Evolutionary conservation across 2,113 vertebrate species (phyloP).

Genomic region (Rhynchomys soricoides): DNA sequence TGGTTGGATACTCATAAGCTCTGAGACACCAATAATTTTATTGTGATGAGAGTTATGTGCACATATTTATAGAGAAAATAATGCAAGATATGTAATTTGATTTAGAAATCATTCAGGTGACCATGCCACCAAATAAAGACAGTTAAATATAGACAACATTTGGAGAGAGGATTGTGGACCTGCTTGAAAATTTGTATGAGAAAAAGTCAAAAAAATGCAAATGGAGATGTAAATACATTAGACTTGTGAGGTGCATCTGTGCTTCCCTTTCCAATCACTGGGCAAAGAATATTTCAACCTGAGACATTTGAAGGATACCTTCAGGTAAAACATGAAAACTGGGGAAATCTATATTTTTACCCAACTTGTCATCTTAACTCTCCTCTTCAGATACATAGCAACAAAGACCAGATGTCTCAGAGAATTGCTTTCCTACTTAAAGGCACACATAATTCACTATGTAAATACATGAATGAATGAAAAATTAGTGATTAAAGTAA

Average conservation of each 20-base stretch:
- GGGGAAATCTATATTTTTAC: background rate
- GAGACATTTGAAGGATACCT: background rate
- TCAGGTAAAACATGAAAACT: background rate
- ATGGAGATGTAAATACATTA: background rate
- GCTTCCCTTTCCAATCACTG: background rate
- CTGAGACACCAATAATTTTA: background rate
- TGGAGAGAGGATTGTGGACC: background rate
- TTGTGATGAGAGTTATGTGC: background rate
- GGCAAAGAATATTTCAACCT: background rate
- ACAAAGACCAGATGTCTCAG: background rate
- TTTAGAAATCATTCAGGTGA: background rate
- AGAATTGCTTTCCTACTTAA: background rate
- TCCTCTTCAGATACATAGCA: too few species aligned
- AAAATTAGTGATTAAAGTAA: background rate
- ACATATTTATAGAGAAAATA: background rate
- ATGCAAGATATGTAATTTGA: background rate
- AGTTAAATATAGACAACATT: background rate
- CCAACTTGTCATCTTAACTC: background rate
- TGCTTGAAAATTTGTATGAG: background rate
- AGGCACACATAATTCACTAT: background rate
- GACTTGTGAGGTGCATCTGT: accelerated
- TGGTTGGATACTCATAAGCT: background rate
- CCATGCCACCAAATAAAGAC: background rate
- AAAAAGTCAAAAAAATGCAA: background rate
- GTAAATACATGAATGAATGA: background rate